These are phyloP conservation scores for Australoheros scitulus DNA, from an alignment of 2,113 vertebrate species.

Conservation along the genomic window DNA sequence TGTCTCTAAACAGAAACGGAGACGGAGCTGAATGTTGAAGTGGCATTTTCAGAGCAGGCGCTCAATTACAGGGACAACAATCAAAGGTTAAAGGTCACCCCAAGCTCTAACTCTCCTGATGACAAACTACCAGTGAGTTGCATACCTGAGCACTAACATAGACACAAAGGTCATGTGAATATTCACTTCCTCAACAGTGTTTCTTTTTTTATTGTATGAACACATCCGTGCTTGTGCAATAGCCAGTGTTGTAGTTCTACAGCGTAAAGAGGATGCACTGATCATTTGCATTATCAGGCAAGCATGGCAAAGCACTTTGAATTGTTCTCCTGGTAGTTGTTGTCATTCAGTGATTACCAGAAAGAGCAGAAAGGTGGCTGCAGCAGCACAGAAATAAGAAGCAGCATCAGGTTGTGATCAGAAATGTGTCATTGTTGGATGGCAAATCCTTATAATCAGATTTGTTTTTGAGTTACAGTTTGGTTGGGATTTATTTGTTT, in stretches of 20 bases:
- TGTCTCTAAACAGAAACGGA: conserved; percentile 64
- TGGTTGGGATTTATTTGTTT: not conserved
- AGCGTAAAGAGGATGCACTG: not conserved
- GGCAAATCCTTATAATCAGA: not conserved
- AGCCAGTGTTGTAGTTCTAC: not conserved
- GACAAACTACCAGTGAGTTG: conserved; percentile 87
- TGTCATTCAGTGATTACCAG: not conserved
- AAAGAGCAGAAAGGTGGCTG: not conserved
- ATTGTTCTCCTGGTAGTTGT: not conserved
- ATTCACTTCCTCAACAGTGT: not conserved
- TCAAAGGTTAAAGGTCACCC: conserved; percentile 72
- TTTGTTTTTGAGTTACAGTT: not conserved
- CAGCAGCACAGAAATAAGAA: not conserved
- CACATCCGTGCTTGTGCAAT: not conserved
- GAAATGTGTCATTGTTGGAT: not conserved
- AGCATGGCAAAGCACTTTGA: fast-evolving
- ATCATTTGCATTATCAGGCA: not conserved
- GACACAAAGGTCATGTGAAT: not conserved
- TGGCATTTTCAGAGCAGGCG: conserved; percentile 95
- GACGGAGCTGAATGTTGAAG: conserved; percentile 90
- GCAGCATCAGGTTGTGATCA: not conserved
- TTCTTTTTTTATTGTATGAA: fast-evolving
- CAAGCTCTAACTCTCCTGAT: conserved; percentile 67
- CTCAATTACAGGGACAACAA: conserved; percentile 82
- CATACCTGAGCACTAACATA: not conserved